Conservation (phyloP, 2,797 vertebrate species). For the Ceryle rudis region DNA sequence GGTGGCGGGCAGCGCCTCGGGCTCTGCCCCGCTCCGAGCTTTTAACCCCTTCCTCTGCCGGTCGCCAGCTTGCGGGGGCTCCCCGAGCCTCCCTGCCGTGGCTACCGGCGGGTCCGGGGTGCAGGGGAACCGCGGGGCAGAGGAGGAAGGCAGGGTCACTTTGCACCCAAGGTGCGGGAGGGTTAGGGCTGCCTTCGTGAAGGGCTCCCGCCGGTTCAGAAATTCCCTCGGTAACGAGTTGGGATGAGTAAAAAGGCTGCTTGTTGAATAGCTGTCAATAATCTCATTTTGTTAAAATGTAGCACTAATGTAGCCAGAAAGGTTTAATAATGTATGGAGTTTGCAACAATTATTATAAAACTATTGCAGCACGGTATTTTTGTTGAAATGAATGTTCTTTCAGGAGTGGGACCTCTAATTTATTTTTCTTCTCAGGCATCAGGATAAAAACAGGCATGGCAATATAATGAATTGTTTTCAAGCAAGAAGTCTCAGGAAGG, state of each 20-base stretch:
- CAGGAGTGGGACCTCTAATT: background rate
- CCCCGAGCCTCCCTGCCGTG: accelerated
- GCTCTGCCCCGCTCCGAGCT: background rate
- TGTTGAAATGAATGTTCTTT: background rate
- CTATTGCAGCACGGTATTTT: background rate
- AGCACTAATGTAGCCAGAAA: accelerated
- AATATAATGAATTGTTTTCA: background rate
- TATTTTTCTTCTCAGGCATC: background rate
- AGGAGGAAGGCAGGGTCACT: background rate
- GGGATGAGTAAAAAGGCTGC: background rate
- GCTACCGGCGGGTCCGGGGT: accelerated
- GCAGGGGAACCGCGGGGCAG: background rate
- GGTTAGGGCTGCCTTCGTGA: background rate
- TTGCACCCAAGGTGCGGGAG: background rate
- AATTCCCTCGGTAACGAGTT: accelerated
- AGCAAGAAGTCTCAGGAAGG: background rate
- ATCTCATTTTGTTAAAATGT: background rate
- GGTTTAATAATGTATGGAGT: background rate
- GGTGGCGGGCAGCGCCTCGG: background rate
- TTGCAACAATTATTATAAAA: background rate
- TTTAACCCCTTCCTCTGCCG: accelerated
- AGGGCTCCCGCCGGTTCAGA: background rate
- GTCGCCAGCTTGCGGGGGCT: background rate
- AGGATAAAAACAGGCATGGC: background rate
- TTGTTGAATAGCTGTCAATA: accelerated